Conservation (phyloP, 2,113 vertebrate genomes). For the Sapayoa aenigma region DNA sequence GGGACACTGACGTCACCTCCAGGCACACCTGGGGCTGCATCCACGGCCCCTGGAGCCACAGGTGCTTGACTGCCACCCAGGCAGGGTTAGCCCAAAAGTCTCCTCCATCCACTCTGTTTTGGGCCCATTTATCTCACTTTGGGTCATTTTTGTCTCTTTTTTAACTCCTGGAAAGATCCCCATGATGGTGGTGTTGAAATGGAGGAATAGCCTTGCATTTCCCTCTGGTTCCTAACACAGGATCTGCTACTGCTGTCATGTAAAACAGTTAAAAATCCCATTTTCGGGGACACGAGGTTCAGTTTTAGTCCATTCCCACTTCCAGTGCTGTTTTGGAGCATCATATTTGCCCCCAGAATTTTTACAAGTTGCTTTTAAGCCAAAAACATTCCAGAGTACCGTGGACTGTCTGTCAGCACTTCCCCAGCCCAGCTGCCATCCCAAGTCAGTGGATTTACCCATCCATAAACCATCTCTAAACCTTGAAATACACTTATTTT, state of each 20-base stretch:
- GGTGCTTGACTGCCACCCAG: rapidly evolving
- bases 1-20: neutral
- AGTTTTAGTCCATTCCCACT: neutral
- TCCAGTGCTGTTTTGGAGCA: neutral
- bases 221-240: neutral
- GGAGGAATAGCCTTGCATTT: neutral
- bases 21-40: neutral
- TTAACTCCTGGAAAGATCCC: neutral
- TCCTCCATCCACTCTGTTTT: neutral
- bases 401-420: rapidly evolving
- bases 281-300: neutral
- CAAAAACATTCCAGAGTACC: neutral
- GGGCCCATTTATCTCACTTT: neutral
- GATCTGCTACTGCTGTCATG: rapidly evolving
- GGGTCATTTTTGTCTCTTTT: neutral
- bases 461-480: neutral
- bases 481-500: neutral
- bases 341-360: neutral
- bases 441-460: neutral
- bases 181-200: neutral
- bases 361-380: neutral
- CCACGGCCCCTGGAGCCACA: rapidly evolving
- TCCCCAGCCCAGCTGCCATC: neutral
- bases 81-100: neutral
- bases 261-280: neutral